These are phyloP conservation scores for Saguinus midas DNA, from an alignment of 2,113 vertebrate genomes.

Conservation along the genomic window DNA sequence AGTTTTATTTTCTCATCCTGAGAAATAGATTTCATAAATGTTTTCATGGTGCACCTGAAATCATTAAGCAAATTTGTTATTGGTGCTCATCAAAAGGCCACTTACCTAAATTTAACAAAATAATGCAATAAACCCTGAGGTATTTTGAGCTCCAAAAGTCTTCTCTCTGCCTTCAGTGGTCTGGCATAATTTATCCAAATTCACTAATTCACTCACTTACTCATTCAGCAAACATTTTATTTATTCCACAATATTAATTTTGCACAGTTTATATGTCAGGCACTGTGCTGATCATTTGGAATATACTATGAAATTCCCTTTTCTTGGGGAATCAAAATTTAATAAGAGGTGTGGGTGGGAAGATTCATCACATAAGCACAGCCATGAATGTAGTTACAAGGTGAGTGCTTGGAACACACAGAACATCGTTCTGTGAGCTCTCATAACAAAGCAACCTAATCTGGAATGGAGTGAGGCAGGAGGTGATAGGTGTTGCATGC, in stretches of 20 bases:
- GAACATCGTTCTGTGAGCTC: neutral
- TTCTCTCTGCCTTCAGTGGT: neutral
- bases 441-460: neutral
- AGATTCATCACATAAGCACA: neutral
- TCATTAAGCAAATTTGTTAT: constrained; percentile 9
- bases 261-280: neutral
- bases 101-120: constrained; percentile 6
- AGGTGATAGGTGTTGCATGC: neutral
- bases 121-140: neutral
- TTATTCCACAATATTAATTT: neutral
- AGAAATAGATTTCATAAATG: constrained; percentile 50
- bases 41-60: neutral
- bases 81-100: neutral
- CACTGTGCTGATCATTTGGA: neutral
- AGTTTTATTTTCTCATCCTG: constrained; percentile 53
- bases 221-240: neutral
- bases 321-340: neutral
- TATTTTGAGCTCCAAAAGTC: neutral
- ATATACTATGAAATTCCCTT: neutral
- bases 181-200: neutral
- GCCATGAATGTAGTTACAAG: neutral
- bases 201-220: constrained; percentile 15
- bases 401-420: neutral
- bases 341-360: neutral
- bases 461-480: neutral